These are phyloP conservation scores for Hypomecis punctinalis DNA, from an alignment of 2,888 invertebrate genomes.

Conservation along the genomic window DNA sequence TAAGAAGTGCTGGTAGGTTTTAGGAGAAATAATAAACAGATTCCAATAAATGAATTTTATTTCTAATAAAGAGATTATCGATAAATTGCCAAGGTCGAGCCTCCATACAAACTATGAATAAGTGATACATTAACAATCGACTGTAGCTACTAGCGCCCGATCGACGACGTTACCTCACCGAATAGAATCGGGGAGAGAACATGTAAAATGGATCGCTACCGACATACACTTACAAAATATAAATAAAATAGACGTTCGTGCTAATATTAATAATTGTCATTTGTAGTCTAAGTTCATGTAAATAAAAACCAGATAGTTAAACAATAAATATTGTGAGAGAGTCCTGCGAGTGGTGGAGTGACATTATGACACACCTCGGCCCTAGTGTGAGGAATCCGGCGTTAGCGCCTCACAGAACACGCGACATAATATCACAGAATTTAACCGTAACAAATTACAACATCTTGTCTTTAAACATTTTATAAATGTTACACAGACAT, in stretches of 20 bases:
- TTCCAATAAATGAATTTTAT: slow-evolving; percentile 76
- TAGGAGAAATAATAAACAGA: slow-evolving; percentile 44
- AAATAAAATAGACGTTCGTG: slow-evolving; percentile 16
- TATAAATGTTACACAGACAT: slow-evolving; percentile 16
- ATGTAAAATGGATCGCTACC: background rate
- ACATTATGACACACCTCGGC: background rate
- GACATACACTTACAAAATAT: slow-evolving; percentile 4
- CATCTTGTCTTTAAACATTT: slow-evolving; percentile 14
- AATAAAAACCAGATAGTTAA: slow-evolving; percentile 26
- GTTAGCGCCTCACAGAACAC: background rate
- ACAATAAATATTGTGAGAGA: slow-evolving; percentile 33
- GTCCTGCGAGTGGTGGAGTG: slow-evolving; percentile 12
- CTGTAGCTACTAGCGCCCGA: background rate
- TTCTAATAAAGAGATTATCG: slow-evolving; percentile 69
- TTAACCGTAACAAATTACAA: slow-evolving; percentile 22
- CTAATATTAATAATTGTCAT: slow-evolving; percentile 33
- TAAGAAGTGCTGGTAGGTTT: slow-evolving; percentile 24
- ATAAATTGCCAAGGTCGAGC: slow-evolving; percentile 49
- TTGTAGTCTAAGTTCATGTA: slow-evolving; percentile 18
- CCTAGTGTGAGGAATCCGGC: background rate
- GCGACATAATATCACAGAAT: slow-evolving; percentile 24
- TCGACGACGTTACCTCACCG: background rate
- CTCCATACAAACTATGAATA: slow-evolving; percentile 45
- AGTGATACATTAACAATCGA: slow-evolving; percentile 46
- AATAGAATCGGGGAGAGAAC: background rate